A percentile compares a stretch with the other conserved stretches of the same genome.
Evolutionary conservation across 2,888 invertebrate genomes (phyloP).

Genomic region (Griposia aprilina): DNA sequence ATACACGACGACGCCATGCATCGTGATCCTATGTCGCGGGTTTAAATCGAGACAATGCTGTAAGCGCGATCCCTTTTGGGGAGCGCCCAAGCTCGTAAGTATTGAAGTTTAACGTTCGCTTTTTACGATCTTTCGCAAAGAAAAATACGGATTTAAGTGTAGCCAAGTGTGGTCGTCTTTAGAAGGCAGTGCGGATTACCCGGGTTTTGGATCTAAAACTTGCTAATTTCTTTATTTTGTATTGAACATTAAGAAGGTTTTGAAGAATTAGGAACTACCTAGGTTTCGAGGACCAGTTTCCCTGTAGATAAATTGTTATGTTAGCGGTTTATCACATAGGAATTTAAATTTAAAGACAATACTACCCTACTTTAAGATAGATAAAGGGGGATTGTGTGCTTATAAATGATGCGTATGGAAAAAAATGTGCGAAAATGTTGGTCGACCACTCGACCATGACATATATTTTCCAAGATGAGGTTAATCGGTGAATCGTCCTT

Average conservation of each 20-base stretch:
- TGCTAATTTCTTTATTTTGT: not conserved
- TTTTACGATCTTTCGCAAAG: constrained; percentile 61
- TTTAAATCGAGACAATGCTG: constrained; percentile 75
- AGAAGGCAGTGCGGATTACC: not conserved
- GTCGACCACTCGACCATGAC: constrained; percentile 71
- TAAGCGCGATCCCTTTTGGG: constrained; percentile 68
- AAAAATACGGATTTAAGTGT: constrained; percentile 49
- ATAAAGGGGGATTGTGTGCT: constrained; percentile 38
- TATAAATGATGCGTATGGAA: constrained; percentile 57
- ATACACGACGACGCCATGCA: constrained; percentile 69
- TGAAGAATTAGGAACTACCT: constrained; percentile 13
- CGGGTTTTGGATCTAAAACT: constrained; percentile 3
- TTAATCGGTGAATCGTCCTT: constrained; percentile 73
- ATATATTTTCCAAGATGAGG: constrained; percentile 71
- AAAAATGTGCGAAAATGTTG: constrained; percentile 43
- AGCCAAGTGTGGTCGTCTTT: constrained; percentile 32
- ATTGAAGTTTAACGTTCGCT: constrained; percentile 58
- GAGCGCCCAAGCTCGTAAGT: constrained; percentile 54
- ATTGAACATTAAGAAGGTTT: constrained; percentile 1
- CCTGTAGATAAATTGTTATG: not conserved
- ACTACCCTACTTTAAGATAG: constrained; percentile 28
- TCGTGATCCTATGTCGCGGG: constrained; percentile 68
- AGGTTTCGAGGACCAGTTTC: constrained; percentile 13
- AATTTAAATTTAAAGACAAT: constrained; percentile 32
- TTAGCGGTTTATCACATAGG: constrained; percentile 14